Evolutionary conservation across 2,888 invertebrate species (phyloP).

Genomic region (Disparrhopalites patrizii): DNA sequence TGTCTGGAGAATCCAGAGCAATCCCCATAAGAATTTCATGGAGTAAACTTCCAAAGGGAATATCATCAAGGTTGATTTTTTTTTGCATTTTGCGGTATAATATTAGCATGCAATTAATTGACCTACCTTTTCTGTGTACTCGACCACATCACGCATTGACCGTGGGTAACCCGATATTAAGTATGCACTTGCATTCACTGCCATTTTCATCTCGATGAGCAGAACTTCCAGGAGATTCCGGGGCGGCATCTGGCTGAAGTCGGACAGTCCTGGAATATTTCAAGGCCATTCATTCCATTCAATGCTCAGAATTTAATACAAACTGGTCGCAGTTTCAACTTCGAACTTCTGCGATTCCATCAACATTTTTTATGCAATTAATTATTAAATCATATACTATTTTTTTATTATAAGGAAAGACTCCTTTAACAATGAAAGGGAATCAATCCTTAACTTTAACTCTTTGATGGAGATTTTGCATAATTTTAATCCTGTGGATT

Average conservation of each 20-base stretch:
- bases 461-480: no score
- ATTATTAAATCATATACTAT: not conserved
- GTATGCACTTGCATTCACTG: slow-evolving; percentile 79
- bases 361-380: no score
- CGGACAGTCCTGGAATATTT: slow-evolving; percentile 57
- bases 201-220: slow-evolving; percentile 91
- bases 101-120: slow-evolving; percentile 42
- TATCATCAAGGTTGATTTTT: not conserved
- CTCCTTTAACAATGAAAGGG: no score
- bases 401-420: not conserved
- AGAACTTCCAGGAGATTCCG: slow-evolving; percentile 83
- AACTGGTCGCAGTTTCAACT: not conserved
- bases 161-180: slow-evolving; percentile 85
- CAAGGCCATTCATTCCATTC: not conserved
- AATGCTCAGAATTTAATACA: not conserved
- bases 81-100: not conserved
- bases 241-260: slow-evolving; percentile 78
- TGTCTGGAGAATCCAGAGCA: not conserved
- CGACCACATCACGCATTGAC: slow-evolving; percentile 86
- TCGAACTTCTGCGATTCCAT: not conserved
- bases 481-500: no score
- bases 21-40: not conserved
- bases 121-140: slow-evolving; percentile 80
- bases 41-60: not conserved
- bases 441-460: no score